phyloP scores from a whole-genome alignment of 2,797 vertebrate genomes.

The Linurgus olivaceus region DNA sequence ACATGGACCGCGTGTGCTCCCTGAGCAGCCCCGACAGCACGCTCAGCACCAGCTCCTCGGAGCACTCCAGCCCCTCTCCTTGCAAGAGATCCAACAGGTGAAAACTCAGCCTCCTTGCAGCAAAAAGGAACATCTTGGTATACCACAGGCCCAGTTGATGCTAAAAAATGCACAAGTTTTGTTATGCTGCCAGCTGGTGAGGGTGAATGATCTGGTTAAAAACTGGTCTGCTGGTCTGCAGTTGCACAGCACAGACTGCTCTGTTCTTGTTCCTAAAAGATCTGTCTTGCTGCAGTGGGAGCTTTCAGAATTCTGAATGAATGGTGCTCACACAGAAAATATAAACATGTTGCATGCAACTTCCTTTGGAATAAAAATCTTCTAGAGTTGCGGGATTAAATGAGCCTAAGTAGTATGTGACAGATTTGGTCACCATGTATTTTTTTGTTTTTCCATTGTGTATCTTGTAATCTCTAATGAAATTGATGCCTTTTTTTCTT shows the following conservation, averaged over 20 bases:
- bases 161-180: not conserved
- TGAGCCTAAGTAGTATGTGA: not conserved
- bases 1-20: conserved; percentile 94
- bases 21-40: conserved; percentile 97
- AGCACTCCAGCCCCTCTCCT: conserved; percentile 89
- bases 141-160: not conserved
- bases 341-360: not conserved
- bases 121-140: not conserved
- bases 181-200: not conserved
- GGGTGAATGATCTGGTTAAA: not conserved
- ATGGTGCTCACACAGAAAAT: not conserved
- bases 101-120: not conserved
- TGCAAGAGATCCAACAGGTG: conserved; percentile 96
- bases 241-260: not conserved
- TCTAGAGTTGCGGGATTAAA: not conserved
- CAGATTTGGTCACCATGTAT: not conserved
- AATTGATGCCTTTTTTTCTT: not conserved
- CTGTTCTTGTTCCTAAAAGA: not conserved
- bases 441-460: not conserved
- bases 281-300: not conserved
- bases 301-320: not conserved
- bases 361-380: not conserved
- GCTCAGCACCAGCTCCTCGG: conserved; percentile 93
- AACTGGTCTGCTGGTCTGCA: not conserved
- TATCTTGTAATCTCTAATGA: not conserved